Conservation (phyloP, 1,140 invertebrate genomes). For the Zophobas atratus region DNA sequence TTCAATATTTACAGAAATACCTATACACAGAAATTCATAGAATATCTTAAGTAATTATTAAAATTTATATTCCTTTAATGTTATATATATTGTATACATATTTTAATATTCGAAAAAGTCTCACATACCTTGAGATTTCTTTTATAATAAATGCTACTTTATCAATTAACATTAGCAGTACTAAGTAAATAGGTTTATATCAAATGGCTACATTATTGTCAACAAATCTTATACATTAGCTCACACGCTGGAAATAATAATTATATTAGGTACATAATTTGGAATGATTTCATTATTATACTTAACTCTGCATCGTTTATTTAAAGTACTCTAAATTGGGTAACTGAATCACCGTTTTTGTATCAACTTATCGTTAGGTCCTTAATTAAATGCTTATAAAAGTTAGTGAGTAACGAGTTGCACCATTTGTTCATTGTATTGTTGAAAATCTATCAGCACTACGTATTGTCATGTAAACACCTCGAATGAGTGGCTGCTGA, state of each 20-base stretch:
- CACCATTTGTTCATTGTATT: constrained; percentile 69
- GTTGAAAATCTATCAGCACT: constrained; percentile 64
- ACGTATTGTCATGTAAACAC: constrained; percentile 67
- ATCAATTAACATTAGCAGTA: constrained; percentile 65
- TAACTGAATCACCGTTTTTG: constrained; percentile 64
- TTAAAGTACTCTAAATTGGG: constrained; percentile 63
- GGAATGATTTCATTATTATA: constrained; percentile 62
- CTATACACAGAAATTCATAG: constrained; percentile 59
- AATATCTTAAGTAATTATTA: constrained; percentile 60
- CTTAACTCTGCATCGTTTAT: constrained; percentile 21
- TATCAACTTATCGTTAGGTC: constrained; percentile 48
- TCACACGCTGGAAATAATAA: constrained; percentile 65
- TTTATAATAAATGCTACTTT: constrained; percentile 67
- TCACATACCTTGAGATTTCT: constrained; percentile 64
- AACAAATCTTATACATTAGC: constrained; percentile 65
- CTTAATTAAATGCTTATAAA: constrained; percentile 66
- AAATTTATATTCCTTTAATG: constrained; percentile 61
- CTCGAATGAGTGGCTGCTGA: constrained; percentile 60
- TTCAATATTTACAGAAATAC: constrained; percentile 62
- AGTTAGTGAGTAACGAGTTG: constrained; percentile 65
- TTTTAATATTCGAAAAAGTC: constrained; percentile 61
- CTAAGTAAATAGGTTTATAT: constrained; percentile 65
- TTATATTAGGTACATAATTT: constrained; percentile 66
- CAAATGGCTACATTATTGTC: constrained; percentile 69
- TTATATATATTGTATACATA: constrained; percentile 62